Conservation (phyloP, 2,888 invertebrate genomes). For the Drosophila suboccidentalis region DNA sequence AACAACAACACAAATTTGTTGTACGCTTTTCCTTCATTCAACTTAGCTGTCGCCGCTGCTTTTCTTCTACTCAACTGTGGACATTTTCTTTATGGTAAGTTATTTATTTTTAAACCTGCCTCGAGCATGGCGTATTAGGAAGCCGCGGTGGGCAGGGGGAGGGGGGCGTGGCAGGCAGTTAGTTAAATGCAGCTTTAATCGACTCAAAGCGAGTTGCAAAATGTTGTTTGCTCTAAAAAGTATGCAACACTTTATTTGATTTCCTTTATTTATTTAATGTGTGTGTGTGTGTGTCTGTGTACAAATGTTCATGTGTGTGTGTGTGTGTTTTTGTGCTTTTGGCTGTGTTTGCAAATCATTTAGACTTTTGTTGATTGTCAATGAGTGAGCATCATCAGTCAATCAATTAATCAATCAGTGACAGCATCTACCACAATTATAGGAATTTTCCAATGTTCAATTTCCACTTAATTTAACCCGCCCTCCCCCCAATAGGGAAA, state of each 20-base stretch:
- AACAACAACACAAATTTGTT: constrained; percentile 19
- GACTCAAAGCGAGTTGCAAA: neutral
- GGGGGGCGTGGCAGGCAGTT: neutral
- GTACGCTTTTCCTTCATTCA: constrained; percentile 27
- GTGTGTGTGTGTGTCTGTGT: neutral
- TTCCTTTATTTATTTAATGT: neutral
- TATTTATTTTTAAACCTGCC: constrained; percentile 32
- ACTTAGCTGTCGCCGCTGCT: constrained; percentile 21
- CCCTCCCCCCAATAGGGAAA: neutral
- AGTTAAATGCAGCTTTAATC: constrained; percentile 17
- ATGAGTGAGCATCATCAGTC: constrained; percentile 5
- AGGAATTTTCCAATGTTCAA: constrained; percentile 16
- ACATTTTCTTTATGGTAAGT: constrained; percentile 64
- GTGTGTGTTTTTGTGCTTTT: constrained; percentile 1
- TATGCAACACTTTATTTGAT: constrained; percentile 40
- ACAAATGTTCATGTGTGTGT: neutral
- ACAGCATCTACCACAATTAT: constrained; percentile 12
- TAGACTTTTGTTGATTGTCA: constrained; percentile 17
- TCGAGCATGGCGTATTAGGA: constrained; percentile 6
- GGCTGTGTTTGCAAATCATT: constrained; percentile 15
- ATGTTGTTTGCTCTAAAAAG: constrained; percentile 28
- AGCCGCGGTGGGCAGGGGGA: neutral
- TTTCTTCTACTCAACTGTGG: constrained; percentile 39
- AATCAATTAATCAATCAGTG: constrained; percentile 33
- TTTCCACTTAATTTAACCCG: constrained; percentile 6